Percentiles rank a stretch among this genome's conserved stretches.
Evolutionary conservation across 2,797 vertebrate genomes (phyloP).

Genomic region (Sebastes kiyomatsui): DNA sequence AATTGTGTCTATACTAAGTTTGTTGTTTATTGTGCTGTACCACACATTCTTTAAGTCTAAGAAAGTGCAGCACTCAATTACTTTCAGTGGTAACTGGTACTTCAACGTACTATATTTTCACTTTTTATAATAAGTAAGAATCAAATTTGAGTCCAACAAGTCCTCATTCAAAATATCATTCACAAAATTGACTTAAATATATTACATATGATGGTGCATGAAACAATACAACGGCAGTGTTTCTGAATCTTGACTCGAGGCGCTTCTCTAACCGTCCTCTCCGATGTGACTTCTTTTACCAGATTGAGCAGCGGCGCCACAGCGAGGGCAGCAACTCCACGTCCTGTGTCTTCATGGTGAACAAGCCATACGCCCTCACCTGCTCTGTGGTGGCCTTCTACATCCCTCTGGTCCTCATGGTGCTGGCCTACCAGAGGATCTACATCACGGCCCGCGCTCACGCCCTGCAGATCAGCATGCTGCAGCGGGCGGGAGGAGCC

Average conservation of each 20-base stretch:
- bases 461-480: conserved; percentile 91
- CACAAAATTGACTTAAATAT: neutral
- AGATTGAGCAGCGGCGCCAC: conserved; percentile 91
- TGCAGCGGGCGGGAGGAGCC: conserved; percentile 89
- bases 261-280: neutral
- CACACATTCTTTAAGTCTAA: no score
- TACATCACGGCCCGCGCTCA: conserved; percentile 94
- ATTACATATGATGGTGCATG: no score
- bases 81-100: no score
- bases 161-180: neutral
- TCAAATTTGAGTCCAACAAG: no score
- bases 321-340: conserved; percentile 90
- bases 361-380: conserved; percentile 97
- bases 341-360: conserved; percentile 98
- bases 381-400: conserved; percentile 99
- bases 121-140: no score
- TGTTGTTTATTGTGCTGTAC: no score
- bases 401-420: conserved; percentile 96
- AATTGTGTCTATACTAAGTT: no score
- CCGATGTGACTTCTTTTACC: conserved; percentile 9
- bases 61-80: no score
- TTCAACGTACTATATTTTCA: no score
- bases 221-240: neutral
- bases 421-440: conserved; percentile 98
- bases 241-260: neutral